phyloP scores from a whole-genome alignment of 2,888 invertebrate genomes.

The Pristionchus mayeri region DNA sequence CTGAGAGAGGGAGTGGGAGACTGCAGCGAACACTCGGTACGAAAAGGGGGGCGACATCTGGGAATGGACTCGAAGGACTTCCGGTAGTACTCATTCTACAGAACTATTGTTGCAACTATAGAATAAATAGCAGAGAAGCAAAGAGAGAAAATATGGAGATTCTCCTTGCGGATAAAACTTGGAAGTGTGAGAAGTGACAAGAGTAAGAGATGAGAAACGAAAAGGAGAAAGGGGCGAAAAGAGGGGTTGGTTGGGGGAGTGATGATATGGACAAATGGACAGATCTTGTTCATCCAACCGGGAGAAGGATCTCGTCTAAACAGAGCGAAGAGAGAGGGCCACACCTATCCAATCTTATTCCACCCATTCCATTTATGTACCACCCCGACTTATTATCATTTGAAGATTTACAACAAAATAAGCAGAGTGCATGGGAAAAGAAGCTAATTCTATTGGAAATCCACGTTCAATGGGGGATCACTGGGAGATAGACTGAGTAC shows the following conservation, averaged over 20 bases:
- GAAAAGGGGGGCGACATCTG: not conserved
- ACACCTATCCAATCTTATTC: constrained; percentile 4
- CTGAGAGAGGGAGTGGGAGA: not conserved
- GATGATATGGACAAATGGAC: constrained; percentile 19
- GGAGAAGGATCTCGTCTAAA: constrained; percentile 3
- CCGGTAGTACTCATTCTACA: no score
- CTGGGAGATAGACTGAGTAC: not conserved
- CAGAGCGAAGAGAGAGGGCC: not conserved
- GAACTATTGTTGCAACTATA: not conserved
- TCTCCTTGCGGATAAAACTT: constrained; percentile 48
- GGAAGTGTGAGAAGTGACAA: constrained; percentile 31
- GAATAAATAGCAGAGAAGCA: not conserved
- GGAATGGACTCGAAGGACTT: constrained; percentile 2
- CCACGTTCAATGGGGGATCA: not conserved
- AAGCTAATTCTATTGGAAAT: not conserved
- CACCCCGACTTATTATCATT: not conserved
- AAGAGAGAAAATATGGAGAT: not conserved
- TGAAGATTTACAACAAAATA: constrained; percentile 4
- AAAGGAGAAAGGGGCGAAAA: not conserved
- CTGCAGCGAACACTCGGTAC: not conserved
- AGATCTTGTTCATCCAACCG: constrained; percentile 36
- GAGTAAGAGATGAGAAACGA: constrained; percentile 51
- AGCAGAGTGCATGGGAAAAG: not conserved
- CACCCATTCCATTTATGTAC: not conserved
- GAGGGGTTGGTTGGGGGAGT: not conserved